Conservation (phyloP, 23 tunicate species). For the Phallusia fumigata region DNA sequence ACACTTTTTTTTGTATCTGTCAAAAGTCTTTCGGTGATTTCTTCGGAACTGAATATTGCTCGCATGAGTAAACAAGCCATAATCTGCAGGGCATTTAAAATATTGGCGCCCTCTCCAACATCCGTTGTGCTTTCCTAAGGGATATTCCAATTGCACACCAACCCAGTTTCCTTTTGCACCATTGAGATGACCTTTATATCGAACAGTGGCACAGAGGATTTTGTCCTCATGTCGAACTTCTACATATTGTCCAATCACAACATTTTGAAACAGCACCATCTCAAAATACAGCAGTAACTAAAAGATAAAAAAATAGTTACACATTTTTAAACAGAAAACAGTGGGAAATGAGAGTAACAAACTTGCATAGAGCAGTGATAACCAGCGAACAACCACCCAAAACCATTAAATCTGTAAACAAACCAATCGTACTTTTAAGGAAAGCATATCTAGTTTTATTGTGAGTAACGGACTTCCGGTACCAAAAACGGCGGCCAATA, state of each 20-base stretch:
- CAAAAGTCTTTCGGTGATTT: conserved; percentile 27
- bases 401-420: too few relatives aligned
- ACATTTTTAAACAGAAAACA: neutral
- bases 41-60: conserved; percentile 57
- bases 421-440: too few relatives aligned
- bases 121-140: conserved; percentile 87
- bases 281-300: neutral
- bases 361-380: too few relatives aligned
- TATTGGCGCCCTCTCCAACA: conserved; percentile 87
- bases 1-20: conserved; percentile 44
- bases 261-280: conserved; percentile 80
- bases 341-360: too few relatives aligned
- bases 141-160: conserved; percentile 78
- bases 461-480: too few relatives aligned
- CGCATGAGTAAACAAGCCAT: conserved; percentile 88
- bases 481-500: too few relatives aligned
- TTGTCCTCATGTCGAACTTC: conserved; percentile 45
- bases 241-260: conserved; percentile 59
- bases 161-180: conserved; percentile 80
- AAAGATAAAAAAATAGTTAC: neutral
- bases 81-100: conserved; percentile 65
- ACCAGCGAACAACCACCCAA: too few relatives aligned
- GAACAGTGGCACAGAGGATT: conserved; percentile 61
- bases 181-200: conserved; percentile 85
- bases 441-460: too few relatives aligned